phyloP scores from a whole-genome alignment of 1,140 invertebrate genomes.

The Drosophila triauraria region DNA sequence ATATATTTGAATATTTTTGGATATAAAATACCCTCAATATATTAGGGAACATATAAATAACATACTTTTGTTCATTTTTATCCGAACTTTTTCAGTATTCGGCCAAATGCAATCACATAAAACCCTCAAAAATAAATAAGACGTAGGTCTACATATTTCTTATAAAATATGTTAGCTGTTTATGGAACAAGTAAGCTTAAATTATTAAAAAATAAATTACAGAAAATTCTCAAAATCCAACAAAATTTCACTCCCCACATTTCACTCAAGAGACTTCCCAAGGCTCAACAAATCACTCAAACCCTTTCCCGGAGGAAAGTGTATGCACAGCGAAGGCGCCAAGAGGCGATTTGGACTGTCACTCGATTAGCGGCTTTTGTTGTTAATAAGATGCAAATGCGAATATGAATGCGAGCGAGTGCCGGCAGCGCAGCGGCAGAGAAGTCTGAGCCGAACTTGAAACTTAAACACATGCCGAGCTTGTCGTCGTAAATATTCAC shows the following conservation, averaged over 20 bases:
- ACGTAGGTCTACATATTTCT: no score
- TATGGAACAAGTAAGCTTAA: background rate
- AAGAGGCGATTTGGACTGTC: conserved; percentile 32
- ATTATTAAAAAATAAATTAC: background rate
- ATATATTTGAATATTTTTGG: no score
- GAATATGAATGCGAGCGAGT: conserved; percentile 42
- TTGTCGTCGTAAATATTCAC: conserved; percentile 47
- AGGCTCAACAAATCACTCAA: background rate
- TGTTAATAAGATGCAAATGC: conserved; percentile 60
- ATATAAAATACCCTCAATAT: no score
- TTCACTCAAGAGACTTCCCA: background rate
- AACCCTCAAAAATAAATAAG: no score
- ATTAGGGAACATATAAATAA: no score
- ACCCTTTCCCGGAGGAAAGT: conserved; percentile 1
- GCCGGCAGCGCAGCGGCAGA: conserved; percentile 10
- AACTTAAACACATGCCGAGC: conserved; percentile 26
- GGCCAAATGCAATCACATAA: no score
- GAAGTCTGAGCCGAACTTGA: conserved; percentile 25
- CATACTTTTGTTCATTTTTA: no score
- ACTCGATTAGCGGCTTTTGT: conserved; percentile 58
- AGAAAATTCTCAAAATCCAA: no score
- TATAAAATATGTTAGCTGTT: background rate
- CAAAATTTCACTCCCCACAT: background rate
- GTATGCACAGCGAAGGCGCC: conserved; percentile 43
- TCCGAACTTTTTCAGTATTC: no score